phyloP scores from a whole-genome alignment of 2,888 invertebrate species.

The Cyrtodaria siliqua region DNA sequence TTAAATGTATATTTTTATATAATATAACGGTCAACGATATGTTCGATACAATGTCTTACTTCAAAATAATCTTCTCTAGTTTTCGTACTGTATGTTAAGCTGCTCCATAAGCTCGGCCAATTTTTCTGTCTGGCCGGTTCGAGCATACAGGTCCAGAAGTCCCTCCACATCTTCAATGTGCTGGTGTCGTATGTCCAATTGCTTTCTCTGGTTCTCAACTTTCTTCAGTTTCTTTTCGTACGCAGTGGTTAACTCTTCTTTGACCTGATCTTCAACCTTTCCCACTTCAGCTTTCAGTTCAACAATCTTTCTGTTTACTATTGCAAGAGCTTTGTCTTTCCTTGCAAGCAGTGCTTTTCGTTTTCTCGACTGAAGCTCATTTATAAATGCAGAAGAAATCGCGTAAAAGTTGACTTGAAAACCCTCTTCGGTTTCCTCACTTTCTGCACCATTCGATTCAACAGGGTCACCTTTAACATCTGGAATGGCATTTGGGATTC shows the following conservation, averaged over 20 bases:
- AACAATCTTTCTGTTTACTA: constrained; percentile 39
- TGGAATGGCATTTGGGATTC: background rate
- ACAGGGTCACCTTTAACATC: too few relatives aligned
- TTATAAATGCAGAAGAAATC: constrained; percentile 55
- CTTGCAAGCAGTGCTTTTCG: constrained; percentile 39
- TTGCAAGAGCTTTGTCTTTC: constrained; percentile 44
- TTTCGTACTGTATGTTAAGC: constrained; percentile 39
- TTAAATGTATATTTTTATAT: too few relatives aligned
- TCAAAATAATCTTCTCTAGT: constrained; percentile 19
- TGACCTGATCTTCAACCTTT: constrained; percentile 53
- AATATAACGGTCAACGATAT: too few relatives aligned
- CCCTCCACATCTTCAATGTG: constrained; percentile 39
- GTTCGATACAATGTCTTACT: too few relatives aligned
- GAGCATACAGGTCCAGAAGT: constrained; percentile 42
- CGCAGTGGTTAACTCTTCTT: constrained; percentile 56
- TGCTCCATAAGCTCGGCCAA: constrained; percentile 42
- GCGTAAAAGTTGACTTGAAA: constrained; percentile 35
- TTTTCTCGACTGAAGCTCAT: constrained; percentile 45
- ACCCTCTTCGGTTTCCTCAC: background rate
- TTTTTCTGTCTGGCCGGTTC: constrained; percentile 62
- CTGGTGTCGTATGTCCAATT: constrained; percentile 41
- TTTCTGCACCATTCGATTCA: too few relatives aligned
- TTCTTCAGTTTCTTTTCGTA: constrained; percentile 58
- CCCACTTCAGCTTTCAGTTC: constrained; percentile 53
- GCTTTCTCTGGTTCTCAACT: constrained; percentile 52